Conservation (phyloP, 2,797 vertebrate genomes). For the Australoheros facetus region DNA sequence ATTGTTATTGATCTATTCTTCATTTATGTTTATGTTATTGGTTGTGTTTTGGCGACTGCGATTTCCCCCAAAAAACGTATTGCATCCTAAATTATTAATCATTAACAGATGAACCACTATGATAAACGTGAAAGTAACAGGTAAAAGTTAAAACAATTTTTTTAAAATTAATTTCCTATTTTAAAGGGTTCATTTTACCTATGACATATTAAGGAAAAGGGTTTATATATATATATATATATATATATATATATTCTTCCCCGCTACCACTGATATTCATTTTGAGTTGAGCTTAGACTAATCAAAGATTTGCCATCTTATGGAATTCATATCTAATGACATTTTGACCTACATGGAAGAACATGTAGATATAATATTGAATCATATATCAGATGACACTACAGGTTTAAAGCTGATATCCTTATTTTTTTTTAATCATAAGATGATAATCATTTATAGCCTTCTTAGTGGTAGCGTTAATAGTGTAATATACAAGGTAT, state of each 20-base stretch:
- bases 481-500: not conserved
- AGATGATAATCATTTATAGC: not conserved
- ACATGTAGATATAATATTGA: conserved; percentile 61
- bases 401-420: conserved; percentile 57
- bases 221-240: not conserved
- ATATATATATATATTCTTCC: too few relatives aligned
- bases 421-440: not conserved
- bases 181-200: not conserved
- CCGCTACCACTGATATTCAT: too few relatives aligned
- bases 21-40: too few relatives aligned
- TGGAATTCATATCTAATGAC: conserved; percentile 81
- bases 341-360: conserved; percentile 66
- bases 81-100: too few relatives aligned
- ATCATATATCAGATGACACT: conserved; percentile 38
- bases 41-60: too few relatives aligned
- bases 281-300: not conserved
- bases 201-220: too few relatives aligned
- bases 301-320: conserved; percentile 81
- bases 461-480: not conserved
- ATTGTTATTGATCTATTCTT: too few relatives aligned
- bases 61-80: too few relatives aligned
- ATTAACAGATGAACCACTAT: not conserved
- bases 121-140: not conserved
- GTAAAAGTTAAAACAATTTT: not conserved
- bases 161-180: not conserved